Evolutionary conservation across 2,797 vertebrate species (phyloP).

Genomic region (Babyrousa celebensis): DNA sequence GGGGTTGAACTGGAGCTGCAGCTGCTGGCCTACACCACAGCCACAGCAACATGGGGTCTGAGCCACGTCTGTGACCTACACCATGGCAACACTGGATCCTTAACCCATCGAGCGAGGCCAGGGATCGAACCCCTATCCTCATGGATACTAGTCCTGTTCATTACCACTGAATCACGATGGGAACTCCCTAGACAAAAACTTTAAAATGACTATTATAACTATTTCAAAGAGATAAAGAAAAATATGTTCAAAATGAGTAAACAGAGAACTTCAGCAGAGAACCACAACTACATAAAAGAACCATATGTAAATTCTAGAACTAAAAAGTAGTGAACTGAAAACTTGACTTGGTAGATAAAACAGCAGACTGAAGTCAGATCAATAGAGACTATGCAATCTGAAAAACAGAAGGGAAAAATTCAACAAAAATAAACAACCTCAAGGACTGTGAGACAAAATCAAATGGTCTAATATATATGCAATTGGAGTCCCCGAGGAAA

Average conservation of each 20-base stretch:
- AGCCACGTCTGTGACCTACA: too few relatives aligned
- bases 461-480: background rate
- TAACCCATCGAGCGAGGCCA: too few relatives aligned
- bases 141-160: too few relatives aligned
- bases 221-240: constrained; percentile 58
- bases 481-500: background rate
- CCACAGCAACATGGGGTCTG: too few relatives aligned
- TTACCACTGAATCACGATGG: too few relatives aligned
- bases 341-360: constrained; percentile 24
- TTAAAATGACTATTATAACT: constrained; percentile 27
- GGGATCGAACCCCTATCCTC: too few relatives aligned
- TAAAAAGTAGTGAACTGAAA: constrained; percentile 33
- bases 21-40: too few relatives aligned
- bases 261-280: constrained; percentile 20
- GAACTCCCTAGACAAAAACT: background rate
- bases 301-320: constrained; percentile 50
- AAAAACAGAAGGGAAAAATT: background rate
- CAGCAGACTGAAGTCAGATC: constrained; percentile 51
- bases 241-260: constrained; percentile 39
- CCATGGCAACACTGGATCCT: too few relatives aligned
- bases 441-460: background rate
- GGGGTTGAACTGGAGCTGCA: too few relatives aligned
- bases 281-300: background rate
- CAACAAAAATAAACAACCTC: constrained; percentile 41
- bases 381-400: background rate